A percentile compares a stretch with the other conserved stretches of the same genome.
Evolutionary conservation across 1,140 invertebrate species (phyloP).

Genomic region (Sinella curviseta): DNA sequence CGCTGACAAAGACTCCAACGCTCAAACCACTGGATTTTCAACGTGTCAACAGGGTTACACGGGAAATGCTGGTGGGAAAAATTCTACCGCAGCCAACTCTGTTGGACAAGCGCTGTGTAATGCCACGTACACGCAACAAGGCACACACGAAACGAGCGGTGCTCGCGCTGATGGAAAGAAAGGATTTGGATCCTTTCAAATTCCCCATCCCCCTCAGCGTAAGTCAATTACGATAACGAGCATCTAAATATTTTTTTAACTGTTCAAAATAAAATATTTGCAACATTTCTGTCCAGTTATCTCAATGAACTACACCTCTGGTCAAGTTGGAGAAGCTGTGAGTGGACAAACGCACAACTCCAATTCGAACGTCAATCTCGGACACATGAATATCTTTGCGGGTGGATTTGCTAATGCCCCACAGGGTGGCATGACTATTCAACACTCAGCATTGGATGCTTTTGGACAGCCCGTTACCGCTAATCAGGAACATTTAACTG

Average conservation of each 20-base stretch:
- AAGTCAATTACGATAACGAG: not conserved
- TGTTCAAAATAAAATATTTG: too few relatives aligned
- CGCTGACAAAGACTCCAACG: not conserved
- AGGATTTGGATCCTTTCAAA: not conserved
- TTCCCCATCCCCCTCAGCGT: not conserved
- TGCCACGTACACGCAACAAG: not conserved
- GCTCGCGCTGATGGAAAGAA: not conserved
- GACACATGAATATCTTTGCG: not conserved
- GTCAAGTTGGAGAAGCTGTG: not conserved
- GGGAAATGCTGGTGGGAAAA: not conserved
- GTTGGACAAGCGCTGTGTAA: not conserved
- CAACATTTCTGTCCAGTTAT: not conserved
- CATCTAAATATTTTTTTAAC: too few relatives aligned
- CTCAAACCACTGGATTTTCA: not conserved
- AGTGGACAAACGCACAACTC: constrained; percentile 5
- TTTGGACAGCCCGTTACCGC: not conserved
- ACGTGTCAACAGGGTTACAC: not conserved
- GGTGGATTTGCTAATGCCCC: not conserved
- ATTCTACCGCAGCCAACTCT: not conserved
- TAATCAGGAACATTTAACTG: not conserved
- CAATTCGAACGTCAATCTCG: not conserved
- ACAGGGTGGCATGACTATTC: not conserved
- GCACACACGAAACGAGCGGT: not conserved
- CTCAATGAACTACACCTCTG: not conserved
- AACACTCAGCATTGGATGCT: not conserved